A percentile compares a stretch with the other conserved stretches of the same genome.
Evolutionary conservation across 1,140 invertebrate species (phyloP).

Genomic region (Asobara japonica): DNA sequence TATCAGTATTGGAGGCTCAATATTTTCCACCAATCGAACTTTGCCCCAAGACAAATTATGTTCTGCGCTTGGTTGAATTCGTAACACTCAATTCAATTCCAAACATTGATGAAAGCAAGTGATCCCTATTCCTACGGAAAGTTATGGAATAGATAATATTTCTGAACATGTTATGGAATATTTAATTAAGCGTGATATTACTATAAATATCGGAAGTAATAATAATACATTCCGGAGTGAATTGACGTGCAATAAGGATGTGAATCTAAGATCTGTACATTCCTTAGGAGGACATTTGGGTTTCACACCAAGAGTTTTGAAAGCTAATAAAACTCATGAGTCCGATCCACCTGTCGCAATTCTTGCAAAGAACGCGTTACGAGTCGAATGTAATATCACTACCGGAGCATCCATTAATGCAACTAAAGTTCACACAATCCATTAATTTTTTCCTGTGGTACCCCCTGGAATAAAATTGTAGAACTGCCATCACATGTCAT

Average conservation of each 20-base stretch:
- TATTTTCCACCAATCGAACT: slow-evolving; percentile 19
- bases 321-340: background rate
- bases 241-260: too few species aligned
- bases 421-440: background rate
- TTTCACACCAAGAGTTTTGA: background rate
- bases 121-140: slow-evolving; percentile 49
- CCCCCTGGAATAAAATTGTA: slow-evolving; percentile 11
- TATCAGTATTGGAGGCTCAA: slow-evolving; percentile 23
- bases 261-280: too few species aligned
- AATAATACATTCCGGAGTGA: too few species aligned
- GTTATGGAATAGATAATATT: slow-evolving; percentile 54
- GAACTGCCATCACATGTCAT: slow-evolving; percentile 8
- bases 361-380: background rate
- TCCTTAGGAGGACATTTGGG: background rate
- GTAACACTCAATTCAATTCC: slow-evolving; percentile 53
- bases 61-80: slow-evolving; percentile 49
- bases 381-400: slow-evolving; percentile 22
- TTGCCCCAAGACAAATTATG: slow-evolving; percentile 38
- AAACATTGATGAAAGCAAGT: slow-evolving; percentile 46
- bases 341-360: background rate
- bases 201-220: too few species aligned
- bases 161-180: too few species aligned
- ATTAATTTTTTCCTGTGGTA: background rate
- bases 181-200: too few species aligned
- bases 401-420: slow-evolving; percentile 15